Evolutionary conservation across 1,140 invertebrate species (phyloP), one percentile per base, ranked within the genome.

Genomic region (Zophobas atratus): DNA sequence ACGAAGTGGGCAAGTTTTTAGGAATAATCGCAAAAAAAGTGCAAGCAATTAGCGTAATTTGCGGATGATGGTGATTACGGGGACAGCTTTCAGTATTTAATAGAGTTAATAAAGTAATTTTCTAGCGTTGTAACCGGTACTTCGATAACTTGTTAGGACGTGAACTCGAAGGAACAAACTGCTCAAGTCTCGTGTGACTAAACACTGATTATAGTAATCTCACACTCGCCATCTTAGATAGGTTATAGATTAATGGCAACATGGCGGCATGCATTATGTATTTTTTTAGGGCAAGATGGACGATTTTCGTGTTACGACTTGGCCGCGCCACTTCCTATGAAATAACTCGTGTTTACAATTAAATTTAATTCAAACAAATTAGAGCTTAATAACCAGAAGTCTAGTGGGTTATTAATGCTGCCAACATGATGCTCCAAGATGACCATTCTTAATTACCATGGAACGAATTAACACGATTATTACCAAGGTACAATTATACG

Each of bases 91-190:
- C 34, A 75, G 43, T 60, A 71, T 79, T 77, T 79, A 79, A 79
- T 79, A 49, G 57, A 79, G 74, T 79, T 79, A 79, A 79, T 79
- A 77, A 79, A 79, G 78, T 73, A 77, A 79, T 79, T 77, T 79
- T 63, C 34, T 77, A 75, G 63, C 72, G 73, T 77, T 77, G 57
- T 77, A 79, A 72, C 73, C 56, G 56, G 55, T 75, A 63, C 55
- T 57, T 60, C 73, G 73, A 63, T 75, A 60, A 75, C 73, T 75
- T 60, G 73, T 75, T 63, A 75, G 55, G 32, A 75, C 55, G 55
- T 57, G 56, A 57, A 60, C 73, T 60, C 33, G 55, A 56, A 75
- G 33, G 53, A 75, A 75, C 49, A 49, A 72, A 72, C 72, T 56
- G 34, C 46, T 60, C 38, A 39, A 49, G 36, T 60, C 57, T 75